Conservation (phyloP, 2,888 invertebrate species). For the Maniola hyperantus region DNA sequence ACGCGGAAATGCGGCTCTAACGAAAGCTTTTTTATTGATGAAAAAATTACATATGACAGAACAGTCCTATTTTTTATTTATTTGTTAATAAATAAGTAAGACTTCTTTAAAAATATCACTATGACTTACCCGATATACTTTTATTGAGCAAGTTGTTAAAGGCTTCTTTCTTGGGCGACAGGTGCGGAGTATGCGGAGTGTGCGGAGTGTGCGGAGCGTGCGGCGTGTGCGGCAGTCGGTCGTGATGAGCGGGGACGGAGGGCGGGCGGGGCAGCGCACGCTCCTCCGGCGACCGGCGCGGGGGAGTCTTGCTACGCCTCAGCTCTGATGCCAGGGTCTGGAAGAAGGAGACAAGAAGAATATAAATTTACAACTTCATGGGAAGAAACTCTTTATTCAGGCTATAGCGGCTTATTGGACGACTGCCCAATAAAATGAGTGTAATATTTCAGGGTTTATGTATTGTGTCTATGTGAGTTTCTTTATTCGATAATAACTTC, state of each 20-base stretch:
- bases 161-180: slow-evolving; percentile 86
- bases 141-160: slow-evolving; percentile 83
- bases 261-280: slow-evolving; percentile 71
- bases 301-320: slow-evolving; percentile 72
- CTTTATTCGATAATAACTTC: no score
- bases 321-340: slow-evolving; percentile 68
- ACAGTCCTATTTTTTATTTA: no score
- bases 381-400: no score
- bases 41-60: no score
- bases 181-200: slow-evolving; percentile 76
- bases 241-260: slow-evolving; percentile 79
- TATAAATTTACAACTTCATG: not conserved
- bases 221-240: slow-evolving; percentile 56
- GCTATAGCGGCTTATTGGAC: no score
- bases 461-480: no score
- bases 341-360: slow-evolving; percentile 29
- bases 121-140: slow-evolving; percentile 82
- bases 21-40: not conserved
- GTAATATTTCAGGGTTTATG: no score
- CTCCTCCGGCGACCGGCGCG: slow-evolving; percentile 71
- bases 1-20: not conserved
- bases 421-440: no score
- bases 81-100: no score
- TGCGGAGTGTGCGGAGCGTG: slow-evolving; percentile 64
- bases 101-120: no score